phyloP scores from a whole-genome alignment of 2,797 vertebrate species.

The Aviceda cuculoides region DNA sequence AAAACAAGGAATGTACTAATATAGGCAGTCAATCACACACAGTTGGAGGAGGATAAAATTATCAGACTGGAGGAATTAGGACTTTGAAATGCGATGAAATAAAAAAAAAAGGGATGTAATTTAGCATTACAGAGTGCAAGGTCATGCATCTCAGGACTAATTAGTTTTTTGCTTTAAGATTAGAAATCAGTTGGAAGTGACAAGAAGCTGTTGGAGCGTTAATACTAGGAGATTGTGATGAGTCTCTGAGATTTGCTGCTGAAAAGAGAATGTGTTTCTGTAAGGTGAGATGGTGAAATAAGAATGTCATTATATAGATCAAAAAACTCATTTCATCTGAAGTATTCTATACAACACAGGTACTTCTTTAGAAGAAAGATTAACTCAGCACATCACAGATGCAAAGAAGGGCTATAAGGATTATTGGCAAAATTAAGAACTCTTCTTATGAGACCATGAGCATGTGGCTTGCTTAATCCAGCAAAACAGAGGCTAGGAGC shows the following conservation, averaged over 20 bases:
- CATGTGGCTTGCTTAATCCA: not conserved
- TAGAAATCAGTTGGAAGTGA: not conserved
- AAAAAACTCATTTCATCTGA: not conserved
- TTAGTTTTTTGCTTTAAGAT: not conserved
- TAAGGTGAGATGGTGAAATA: not conserved
- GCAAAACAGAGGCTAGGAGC: not conserved
- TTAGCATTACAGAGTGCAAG: not conserved
- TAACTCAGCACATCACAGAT: not conserved
- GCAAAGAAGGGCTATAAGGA: not conserved
- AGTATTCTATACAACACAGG: not conserved
- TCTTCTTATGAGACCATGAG: accelerated
- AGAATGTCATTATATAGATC: not conserved
- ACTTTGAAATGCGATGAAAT: not conserved
- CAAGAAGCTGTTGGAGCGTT: not conserved
- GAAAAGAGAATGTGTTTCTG: not conserved
- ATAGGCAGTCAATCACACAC: not conserved
- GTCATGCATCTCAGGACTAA: not conserved
- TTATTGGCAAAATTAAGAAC: not conserved
- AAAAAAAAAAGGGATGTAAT: not conserved
- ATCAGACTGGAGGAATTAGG: not conserved
- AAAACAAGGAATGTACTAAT: not conserved
- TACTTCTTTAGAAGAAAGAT: not conserved
- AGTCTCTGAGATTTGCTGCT: not conserved
- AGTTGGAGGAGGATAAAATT: not conserved
- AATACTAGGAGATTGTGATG: not conserved